Base-by-base conservation (phyloP, 2,797 vertebrate species). In the Spinus pinus region DNA sequence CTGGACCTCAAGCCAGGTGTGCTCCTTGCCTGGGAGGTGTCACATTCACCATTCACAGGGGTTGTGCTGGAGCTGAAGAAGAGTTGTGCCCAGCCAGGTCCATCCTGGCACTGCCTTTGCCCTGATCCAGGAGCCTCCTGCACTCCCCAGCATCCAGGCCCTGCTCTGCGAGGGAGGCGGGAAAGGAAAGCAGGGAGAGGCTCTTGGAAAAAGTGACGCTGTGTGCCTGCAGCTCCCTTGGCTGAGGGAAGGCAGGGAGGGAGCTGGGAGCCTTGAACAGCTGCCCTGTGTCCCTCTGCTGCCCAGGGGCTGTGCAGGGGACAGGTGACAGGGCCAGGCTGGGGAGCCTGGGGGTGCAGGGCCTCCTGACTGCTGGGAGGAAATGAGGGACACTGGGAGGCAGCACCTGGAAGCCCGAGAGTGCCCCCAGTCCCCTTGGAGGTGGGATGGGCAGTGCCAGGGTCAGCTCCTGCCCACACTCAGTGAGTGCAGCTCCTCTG, bases 161-260 rank as follows among this genome's bases (percentile, higher is more conserved):
- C 62, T 50, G 71, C 79, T 70, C 37, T 51, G 65, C 0, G 3
- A 81, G 91, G 66, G 86, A 83, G 84, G 56, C 91, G 83, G 86
- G 83, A 86, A 69, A 53, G 70, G 80, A 86, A 65, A 53, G 74
- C 46, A 5, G 84, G 67, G 85, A 88, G 81, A 86, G 72, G 74
- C 81, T 65, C 50, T 72, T 1, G 94, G 95, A 96, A 96, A 96
- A 96, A 94, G 70, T 94, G 93, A 95, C 58, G 54, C 24, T 50
- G 33, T 53, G 30, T 81, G 91, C 91, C 54, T 88, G 94, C 81
- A 93, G 91, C 89, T 96, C 82, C 50, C 39, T 80, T 41, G 51
- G 89, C 94, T 44, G 8, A 44, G 79, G 67, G 74, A 81, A 67
- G 50, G 85, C 82, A 30, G 61, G 24, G 37, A 30, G 47, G 24